Base-by-base conservation (phyloP, 2,797 vertebrate genomes). In the Chelon auratus region DNA sequence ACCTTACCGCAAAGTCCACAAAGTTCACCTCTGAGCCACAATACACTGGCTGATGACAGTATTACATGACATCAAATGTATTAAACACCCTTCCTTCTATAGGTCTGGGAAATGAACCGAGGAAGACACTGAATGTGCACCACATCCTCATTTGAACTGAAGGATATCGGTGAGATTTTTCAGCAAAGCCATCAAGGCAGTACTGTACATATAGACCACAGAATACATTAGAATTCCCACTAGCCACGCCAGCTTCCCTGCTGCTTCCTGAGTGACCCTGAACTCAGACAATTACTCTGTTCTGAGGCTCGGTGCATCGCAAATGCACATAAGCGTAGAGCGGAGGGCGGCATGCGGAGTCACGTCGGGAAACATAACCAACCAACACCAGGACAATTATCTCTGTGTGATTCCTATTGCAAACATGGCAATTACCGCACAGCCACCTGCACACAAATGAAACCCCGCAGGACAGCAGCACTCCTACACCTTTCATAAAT, bases 371-470 rank as follows among this genome's bases (percentile, higher is more conserved):
- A 82, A 74, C 83, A 84, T 75, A 81, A 79, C 24, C 24, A 26
- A 26, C 24, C 24, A 26, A 26, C 24, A 75, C 75, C 56, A 1
- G 56, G 55, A 62, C 72, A 79, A 85, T 91, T 83, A 88, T 90
- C 85, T 80, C 85, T 81, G 71, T 75, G 24, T 81, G 82, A 68
- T 65, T 81, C 77, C 78, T 52, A 61, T 57, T 77, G 66, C 62
- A 82, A 88, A 89, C 83, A 57, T 74, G 45, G 52, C 80, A 80
- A 82, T 86, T 80, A 81, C 51, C n/a, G 17, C 42, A 33, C 52
- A 13, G 57, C 81, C 75, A 88, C 61, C 78, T 87, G 83, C 77
- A 85, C 61, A 70, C 68, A 81, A 71, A 84, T 74, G 17, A 85
- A 77, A 66, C 77, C 63, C 68, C 5, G 4, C 43, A 62, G 63